Evolutionary conservation across 2,113 vertebrate genomes (phyloP), one percentile per base, ranked within the genome.

Genomic region (Melierax canorus): DNA sequence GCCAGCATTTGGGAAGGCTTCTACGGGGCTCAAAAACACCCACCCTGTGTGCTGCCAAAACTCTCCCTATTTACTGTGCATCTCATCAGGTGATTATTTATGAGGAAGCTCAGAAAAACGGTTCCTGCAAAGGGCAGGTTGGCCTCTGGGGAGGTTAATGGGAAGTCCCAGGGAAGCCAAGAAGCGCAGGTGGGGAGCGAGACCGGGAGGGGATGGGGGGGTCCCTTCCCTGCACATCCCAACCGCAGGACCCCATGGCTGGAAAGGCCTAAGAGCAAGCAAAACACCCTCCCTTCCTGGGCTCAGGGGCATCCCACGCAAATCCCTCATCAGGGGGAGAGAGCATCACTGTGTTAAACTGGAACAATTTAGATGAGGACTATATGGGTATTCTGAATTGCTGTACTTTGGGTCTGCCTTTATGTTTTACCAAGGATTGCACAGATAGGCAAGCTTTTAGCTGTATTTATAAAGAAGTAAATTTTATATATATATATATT

Each of bases 241-340:
- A 66, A 12, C 27, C 3, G 1, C 71, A 48, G 0, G 0, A 43
- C 1, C 1, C 11, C 24, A 23, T 7, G 13, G 24, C 21, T 76
- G 45, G 41, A 74, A 68, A 39, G 53, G 16, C 20, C 21, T 3
- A 3, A 20, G 23, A 86, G 66, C 20, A 83, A 63, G 55, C 1
- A 1, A 58, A 29, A 73, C 9, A 30, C 6, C 8, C 16, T 64
- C 29, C 22, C 7, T n/a, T 82, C 27, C 29, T 15, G 21, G 13
- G n/a, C 29, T 71, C 29, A 64, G 53, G 2, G 2, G 34, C 10
- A 72, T 32, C 22, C 20, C 58, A 43, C 18, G 3, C 45, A 79
- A 84, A 92, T 22, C 12, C 18, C 26, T n/a, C 2, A 0, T 24
- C 58, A 73, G 71, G 38, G 38, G 79, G 41, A 62, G 53, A 59